Evolutionary conservation across 2,888 invertebrate genomes (phyloP), one percentile per base, ranked within the genome.

Genomic region (Megalurothrips usitatus): DNA sequence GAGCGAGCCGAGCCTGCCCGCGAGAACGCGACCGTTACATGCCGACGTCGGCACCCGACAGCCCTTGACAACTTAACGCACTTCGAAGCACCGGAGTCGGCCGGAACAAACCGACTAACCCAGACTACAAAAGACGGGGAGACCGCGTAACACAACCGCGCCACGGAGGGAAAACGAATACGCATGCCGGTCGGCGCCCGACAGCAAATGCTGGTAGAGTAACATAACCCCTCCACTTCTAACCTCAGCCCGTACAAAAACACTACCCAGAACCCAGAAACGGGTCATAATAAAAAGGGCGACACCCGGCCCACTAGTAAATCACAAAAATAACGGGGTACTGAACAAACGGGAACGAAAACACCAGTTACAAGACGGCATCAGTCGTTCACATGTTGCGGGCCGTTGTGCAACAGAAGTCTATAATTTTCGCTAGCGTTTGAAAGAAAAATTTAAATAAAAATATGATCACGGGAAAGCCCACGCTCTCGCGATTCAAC

Each of bases 341-440:
- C 34, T 4, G 6, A 6, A 43, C 34, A 2, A 43, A 43, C 6
- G 34, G 6, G 34, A 58, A 0, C 12, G 9, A 75, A 75, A 75
- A 75, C 68, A 75, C 26, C 9, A 9, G 26, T 11, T 14, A 26
- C 68, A 14, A 26, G 26, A 26, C 19, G 3, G 68, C 12, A 26
- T 68, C 68, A 26, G 68, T 26, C 68, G 23, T 75, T 75, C 68
- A 75, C 68, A 75, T 75, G 68, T 75, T 75, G 68, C 68, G 68
- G 68, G 26, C 26, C 68, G 12, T 75, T 75, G 68, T 75, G 68
- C 79, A 79, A 79, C 49, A 49, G 23, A 49, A n/a, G 6, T n/a
- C 10, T 6, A 11, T 4, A 49, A 79, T 12, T 43, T n/a, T 12
- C 4, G 10, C 0, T 49, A 12, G 6, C 23, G 26, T 75, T 75